Evolutionary conservation across 2,113 vertebrate genomes (phyloP).

Genomic region (Podarcis cretensis): DNA sequence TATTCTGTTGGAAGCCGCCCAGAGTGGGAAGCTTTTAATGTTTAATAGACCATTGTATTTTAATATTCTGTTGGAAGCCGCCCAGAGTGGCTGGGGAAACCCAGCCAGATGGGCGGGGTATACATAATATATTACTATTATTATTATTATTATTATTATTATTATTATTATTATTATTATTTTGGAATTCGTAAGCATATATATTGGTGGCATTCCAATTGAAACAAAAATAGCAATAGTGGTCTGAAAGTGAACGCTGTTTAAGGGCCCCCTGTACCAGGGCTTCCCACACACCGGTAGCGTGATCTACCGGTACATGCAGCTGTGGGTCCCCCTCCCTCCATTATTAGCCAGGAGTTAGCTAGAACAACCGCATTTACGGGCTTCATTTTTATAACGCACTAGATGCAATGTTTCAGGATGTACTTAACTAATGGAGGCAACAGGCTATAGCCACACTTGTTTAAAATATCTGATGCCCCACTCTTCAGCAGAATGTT

Average conservation of each 20-base stretch:
- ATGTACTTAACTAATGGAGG: neutral
- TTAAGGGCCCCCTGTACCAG: neutral
- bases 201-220: neutral
- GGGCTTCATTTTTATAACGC: neutral
- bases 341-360: neutral
- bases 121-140: no score
- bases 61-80: no score
- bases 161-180: neutral
- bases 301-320: neutral
- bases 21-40: no score
- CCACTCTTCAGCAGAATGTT: neutral
- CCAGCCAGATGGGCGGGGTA: no score
- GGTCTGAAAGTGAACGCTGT: neutral
- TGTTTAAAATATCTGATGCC: neutral
- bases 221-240: neutral
- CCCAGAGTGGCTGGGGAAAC: no score
- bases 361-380: neutral
- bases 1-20: no score
- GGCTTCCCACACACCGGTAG: neutral
- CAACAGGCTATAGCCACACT: conserved; percentile 20
- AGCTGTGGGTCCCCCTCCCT: neutral
- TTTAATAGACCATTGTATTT: no score
- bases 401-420: conserved; percentile 2
- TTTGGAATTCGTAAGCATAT: neutral
- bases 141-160: no score